A percentile compares a stretch with the other conserved stretches of the same genome.
Conservation (phyloP, 2,113 vertebrate genomes). For the Ciconia maguari region DNA sequence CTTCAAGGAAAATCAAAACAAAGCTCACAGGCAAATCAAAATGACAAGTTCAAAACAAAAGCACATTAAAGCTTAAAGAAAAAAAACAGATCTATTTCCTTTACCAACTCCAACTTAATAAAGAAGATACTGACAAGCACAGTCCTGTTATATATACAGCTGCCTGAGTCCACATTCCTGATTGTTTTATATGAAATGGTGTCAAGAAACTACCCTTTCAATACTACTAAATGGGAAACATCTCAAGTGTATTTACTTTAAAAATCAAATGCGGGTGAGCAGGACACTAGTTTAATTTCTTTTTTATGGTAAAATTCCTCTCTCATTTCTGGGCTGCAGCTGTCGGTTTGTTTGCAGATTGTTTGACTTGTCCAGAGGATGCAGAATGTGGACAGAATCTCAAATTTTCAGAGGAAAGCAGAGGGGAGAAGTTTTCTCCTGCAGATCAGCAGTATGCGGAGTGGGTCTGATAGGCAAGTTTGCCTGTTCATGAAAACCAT, state of each 20-base stretch:
- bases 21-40: slow-evolving; percentile 56
- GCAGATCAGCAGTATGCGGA: background rate
- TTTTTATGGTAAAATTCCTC: background rate
- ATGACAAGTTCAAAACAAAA: slow-evolving; percentile 58
- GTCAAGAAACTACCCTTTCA: background rate
- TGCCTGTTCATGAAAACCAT: background rate
- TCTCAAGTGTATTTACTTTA: background rate
- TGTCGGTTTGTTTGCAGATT: background rate
- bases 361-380: slow-evolving; percentile 3
- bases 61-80: slow-evolving; percentile 30
- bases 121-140: slow-evolving; percentile 45
- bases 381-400: background rate
- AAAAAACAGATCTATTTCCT: background rate
- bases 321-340: background rate
- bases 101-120: slow-evolving; percentile 43
- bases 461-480: background rate
- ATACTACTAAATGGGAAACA: background rate
- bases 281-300: background rate
- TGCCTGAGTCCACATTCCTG: background rate
- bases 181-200: background rate
- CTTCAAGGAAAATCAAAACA: slow-evolving; percentile 59
- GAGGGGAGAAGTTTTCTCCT: background rate
- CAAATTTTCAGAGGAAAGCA: background rate
- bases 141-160: background rate
- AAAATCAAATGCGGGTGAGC: slow-evolving; percentile 15